Evolutionary conservation across 2,888 invertebrate genomes (phyloP).

Genomic region (Cordilura impudica): DNA sequence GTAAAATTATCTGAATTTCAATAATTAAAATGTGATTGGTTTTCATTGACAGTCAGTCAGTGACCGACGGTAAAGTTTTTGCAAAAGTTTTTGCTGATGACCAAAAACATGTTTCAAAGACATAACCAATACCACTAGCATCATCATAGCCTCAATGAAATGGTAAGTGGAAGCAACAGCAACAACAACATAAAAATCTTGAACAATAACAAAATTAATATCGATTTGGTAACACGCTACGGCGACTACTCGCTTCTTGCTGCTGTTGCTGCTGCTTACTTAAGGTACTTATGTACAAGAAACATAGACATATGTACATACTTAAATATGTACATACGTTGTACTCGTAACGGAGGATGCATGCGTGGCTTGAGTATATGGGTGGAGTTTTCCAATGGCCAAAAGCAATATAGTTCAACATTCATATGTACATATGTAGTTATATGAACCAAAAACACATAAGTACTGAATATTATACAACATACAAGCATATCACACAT

Average conservation of each 20-base stretch:
- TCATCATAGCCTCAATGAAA: constrained; percentile 44
- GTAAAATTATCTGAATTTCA: not conserved
- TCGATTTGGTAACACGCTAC: constrained; percentile 46
- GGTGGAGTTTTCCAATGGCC: constrained; percentile 68
- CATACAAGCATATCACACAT: not conserved
- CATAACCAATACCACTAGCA: constrained; percentile 24
- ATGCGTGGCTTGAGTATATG: constrained; percentile 59
- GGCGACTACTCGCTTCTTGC: not conserved
- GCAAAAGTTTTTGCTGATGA: constrained; percentile 2
- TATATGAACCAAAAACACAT: constrained; percentile 40
- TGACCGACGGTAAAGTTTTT: constrained; percentile 45
- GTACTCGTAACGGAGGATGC: constrained; percentile 52
- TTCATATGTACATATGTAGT: constrained; percentile 27
- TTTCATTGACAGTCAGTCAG: constrained; percentile 33
- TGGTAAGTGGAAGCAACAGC: constrained; percentile 31
- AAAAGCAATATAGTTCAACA: constrained; percentile 52
- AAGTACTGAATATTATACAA: constrained; percentile 3
- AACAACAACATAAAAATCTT: too few relatives aligned
- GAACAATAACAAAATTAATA: constrained; percentile 51
- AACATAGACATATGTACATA: too few relatives aligned
- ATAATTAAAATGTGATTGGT: constrained; percentile 36
- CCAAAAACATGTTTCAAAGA: constrained; percentile 22
- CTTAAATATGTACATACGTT: constrained; percentile 26
- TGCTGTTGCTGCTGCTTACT: not conserved
- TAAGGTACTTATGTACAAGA: too few relatives aligned